Evolutionary conservation across 92 coral and sea anemone genomes (phyloP).

Genomic region (Meandrina meandrites): DNA sequence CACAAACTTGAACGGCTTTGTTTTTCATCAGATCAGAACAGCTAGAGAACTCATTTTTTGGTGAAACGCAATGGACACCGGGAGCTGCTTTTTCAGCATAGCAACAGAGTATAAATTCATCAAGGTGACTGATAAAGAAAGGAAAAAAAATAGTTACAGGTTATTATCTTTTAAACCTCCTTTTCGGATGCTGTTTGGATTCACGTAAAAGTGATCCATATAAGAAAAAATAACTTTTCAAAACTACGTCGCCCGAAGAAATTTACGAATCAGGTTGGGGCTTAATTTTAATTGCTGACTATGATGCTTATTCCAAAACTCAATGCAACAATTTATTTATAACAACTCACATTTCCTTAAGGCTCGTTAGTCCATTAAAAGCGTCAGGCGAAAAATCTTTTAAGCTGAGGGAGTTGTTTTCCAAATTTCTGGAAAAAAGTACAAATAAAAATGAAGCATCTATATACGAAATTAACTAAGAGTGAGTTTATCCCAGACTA

Average conservation of each 20-base stretch:
- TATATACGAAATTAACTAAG: background rate
- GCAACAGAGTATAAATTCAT: conserved; percentile 72
- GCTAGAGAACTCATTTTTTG: conserved; percentile 79
- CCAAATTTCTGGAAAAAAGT: conserved; percentile 41
- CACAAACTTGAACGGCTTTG: conserved; percentile 53
- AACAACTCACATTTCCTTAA: conserved; percentile 64
- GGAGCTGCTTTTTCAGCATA: conserved; percentile 68
- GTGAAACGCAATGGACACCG: conserved; percentile 62
- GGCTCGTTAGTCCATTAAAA: conserved; percentile 45
- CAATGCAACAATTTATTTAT: no score
- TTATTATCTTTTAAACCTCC: no score
- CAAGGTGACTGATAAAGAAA: conserved; percentile 43
- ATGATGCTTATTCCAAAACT: no score
- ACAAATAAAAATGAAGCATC: background rate
- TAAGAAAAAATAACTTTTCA: no score
- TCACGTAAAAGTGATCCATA: no score
- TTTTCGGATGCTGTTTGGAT: no score
- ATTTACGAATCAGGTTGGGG: no score
- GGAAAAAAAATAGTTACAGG: background rate
- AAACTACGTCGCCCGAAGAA: no score
- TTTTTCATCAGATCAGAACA: conserved; percentile 91
- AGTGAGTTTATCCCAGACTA: no score
- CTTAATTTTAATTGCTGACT: no score
- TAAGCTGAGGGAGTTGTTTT: conserved; percentile 41
- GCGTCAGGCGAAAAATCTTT: conserved; percentile 45